Conservation (phyloP, 2,113 vertebrate genomes). For the Steatornis caripensis region DNA sequence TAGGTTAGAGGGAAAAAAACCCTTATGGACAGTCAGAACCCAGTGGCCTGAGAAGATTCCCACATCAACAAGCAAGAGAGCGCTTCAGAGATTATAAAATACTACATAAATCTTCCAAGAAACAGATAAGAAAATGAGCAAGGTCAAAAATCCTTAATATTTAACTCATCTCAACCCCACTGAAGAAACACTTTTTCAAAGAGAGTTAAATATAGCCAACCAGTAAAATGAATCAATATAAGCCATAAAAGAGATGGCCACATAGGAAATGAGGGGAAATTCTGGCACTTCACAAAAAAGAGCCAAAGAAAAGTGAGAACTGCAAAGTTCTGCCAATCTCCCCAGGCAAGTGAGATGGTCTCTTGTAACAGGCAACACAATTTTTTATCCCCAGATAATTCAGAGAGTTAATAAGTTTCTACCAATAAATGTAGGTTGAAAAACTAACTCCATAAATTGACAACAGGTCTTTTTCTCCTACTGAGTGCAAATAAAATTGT, state of each 20-base stretch:
- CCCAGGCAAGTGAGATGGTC: not conserved
- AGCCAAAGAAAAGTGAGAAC: not conserved
- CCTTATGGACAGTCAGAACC: not conserved
- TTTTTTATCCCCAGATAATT: not conserved
- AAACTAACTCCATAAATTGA: not conserved
- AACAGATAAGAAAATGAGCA: not conserved
- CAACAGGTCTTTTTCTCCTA: not conserved
- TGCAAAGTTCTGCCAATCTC: not conserved
- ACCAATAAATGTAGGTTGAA: not conserved
- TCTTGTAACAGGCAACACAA: not conserved
- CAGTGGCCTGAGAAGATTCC: not conserved
- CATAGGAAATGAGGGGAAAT: not conserved
- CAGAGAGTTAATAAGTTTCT: not conserved
- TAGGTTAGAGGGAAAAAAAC: not conserved
- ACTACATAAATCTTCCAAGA: not conserved
- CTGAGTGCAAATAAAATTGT: not conserved
- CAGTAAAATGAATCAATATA: not conserved
- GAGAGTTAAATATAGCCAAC: not conserved
- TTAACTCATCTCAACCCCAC: not conserved
- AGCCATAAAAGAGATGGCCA: not conserved
- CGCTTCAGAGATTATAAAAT: not conserved
- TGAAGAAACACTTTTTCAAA: not conserved
- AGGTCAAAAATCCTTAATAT: not conserved
- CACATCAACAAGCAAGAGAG: not conserved
- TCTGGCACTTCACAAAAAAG: not conserved